Base-by-base conservation (phyloP, 2,113 vertebrate genomes). In the Speoplatyrhinus poulsoni region DNA sequence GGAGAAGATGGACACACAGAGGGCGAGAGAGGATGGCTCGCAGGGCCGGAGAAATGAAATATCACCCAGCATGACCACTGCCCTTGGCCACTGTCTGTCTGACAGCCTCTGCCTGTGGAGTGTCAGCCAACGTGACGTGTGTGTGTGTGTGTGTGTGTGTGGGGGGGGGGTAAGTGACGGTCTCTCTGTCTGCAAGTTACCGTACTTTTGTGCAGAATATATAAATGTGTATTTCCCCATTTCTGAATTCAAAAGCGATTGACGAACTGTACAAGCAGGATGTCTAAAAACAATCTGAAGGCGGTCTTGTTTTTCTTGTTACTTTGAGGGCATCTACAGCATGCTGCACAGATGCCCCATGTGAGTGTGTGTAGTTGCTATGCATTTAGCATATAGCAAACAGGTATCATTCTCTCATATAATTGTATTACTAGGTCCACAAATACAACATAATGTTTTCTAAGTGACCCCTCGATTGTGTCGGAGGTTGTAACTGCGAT, bases 41-140 rank as follows among this genome's bases (percentile, higher is more conserved):
- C 64, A 83, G 71, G 68, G 60, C 72, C 76, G 72, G 79, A 73
- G 69, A 77, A 81, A 85, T 81, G 73, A 85, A 76, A 83, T 82
- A 75, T 68, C 85, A 83, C 73, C 69, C 85, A 83, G 79, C 85
- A 77, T 82, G 82, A 83, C 83, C 82, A 81, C 69, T 80, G 83
- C 78, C 73, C 76, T 84, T 81, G 81, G 82, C 78, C 71, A 59
- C 41, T 65, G 75, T 77, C 80, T 79, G 77, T 76, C 82, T 81
- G 82, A 88, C 75, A 77, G 69, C 69, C 64, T 48, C 67, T 8
- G 41, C 49, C 60, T 70, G 58, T 60, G 36, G 67, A 26, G 70
- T 75, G 82, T 65, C 47, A 61, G 9, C 56, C 19, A 1, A 19
- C 19, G 19, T 19, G 19, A 19, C 19, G 19, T 1, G 19, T 19